phyloP scores from a whole-genome alignment of 1,140 invertebrate genomes.

The Hirudo medicinalis region DNA sequence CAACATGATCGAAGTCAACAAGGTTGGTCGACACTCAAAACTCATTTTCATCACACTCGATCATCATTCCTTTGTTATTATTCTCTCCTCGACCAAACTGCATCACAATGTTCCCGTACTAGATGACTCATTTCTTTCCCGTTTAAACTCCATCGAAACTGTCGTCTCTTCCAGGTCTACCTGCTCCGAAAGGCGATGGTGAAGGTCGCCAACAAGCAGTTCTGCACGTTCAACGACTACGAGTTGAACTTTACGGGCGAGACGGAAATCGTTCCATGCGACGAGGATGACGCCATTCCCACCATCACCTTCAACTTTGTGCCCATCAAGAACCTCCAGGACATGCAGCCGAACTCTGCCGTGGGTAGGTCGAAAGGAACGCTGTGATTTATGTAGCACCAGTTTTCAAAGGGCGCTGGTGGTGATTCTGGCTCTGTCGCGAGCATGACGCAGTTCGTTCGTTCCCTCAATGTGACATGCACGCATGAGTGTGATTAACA shows the following conservation, averaged over 20 bases:
- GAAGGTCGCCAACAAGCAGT: conserved; percentile 86
- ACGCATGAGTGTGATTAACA: too few species aligned
- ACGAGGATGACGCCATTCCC: conserved; percentile 57
- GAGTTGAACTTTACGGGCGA: conserved; percentile 81
- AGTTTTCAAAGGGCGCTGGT: too few species aligned
- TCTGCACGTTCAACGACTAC: conserved; percentile 70
- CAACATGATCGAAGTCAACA: conserved; percentile 67
- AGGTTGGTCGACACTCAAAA: conserved; percentile 31
- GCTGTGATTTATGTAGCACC: background rate
- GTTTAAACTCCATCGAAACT: background rate
- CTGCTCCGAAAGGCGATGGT: conserved; percentile 65
- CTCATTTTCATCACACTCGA: too few species aligned
- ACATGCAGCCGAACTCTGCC: conserved; percentile 51
- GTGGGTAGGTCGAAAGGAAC: conserved; percentile 49
- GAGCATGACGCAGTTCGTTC: too few species aligned
- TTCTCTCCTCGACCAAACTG: too few species aligned
- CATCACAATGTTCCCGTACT: too few species aligned
- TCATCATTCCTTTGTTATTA: too few species aligned
- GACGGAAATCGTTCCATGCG: conserved; percentile 47
- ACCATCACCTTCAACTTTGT: conserved; percentile 68
- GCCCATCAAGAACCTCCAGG: conserved; percentile 60
- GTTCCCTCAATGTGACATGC: too few species aligned
- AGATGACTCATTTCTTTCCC: too few species aligned
- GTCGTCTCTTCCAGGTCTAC: conserved; percentile 52
- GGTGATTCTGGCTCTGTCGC: too few species aligned